Evolutionary conservation across 2,113 vertebrate species (phyloP).

Genomic region (Natator depressus): DNA sequence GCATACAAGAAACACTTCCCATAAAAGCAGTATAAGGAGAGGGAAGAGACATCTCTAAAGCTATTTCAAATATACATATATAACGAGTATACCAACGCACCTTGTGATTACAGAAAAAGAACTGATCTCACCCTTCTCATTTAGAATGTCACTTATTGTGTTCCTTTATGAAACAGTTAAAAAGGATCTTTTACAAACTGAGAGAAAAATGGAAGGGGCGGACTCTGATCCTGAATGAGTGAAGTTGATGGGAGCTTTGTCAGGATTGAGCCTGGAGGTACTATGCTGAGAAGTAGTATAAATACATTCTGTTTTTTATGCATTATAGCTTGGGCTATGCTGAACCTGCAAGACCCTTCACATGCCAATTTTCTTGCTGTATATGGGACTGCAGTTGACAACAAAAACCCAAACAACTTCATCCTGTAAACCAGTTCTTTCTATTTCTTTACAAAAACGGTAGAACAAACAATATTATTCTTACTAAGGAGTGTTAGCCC

Average conservation of each 20-base stretch:
- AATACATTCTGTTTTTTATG: not conserved
- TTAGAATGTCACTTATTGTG: not conserved
- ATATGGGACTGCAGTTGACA: not conserved
- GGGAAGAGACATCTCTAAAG: not conserved
- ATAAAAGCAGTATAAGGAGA: not conserved
- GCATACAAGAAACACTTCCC: not conserved
- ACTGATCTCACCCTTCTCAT: not conserved
- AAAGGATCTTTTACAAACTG: not conserved
- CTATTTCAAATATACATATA: not conserved
- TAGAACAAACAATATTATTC: constrained; percentile 14
- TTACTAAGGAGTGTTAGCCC: not conserved
- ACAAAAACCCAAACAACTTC: not conserved
- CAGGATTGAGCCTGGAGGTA: not conserved
- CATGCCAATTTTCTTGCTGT: not conserved
- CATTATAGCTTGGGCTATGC: not conserved
- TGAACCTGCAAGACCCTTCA: not conserved
- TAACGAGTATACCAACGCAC: not conserved
- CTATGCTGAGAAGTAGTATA: not conserved
- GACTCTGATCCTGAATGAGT: not conserved
- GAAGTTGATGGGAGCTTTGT: not conserved
- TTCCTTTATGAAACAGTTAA: not conserved
- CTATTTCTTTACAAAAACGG: constrained; percentile 11
- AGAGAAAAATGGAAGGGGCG: not conserved
- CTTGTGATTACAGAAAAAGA: not conserved
- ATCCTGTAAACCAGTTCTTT: not conserved